phyloP scores from a whole-genome alignment of 2,797 vertebrate genomes.

The Otolemur crassicaudatus region DNA sequence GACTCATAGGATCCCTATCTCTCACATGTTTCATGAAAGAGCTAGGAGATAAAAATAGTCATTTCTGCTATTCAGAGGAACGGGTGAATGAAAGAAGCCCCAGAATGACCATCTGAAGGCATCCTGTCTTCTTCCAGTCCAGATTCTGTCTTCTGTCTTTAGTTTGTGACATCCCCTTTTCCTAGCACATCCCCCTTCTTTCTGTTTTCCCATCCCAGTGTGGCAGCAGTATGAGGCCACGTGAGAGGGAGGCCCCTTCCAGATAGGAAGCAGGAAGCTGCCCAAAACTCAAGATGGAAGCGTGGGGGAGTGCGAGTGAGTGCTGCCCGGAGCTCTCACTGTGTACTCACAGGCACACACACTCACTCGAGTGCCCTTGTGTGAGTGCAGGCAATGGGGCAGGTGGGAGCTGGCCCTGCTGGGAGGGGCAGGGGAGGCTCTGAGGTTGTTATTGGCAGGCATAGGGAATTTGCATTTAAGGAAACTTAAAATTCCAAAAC shows the following conservation, averaged over 20 bases:
- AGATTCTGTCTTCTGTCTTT: background rate
- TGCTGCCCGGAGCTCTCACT: background rate
- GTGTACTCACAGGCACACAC: no score
- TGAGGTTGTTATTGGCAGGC: background rate
- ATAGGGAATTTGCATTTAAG: background rate
- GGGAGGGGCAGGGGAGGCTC: background rate
- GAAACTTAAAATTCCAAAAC: constrained; percentile 35
- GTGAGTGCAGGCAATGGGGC: no score
- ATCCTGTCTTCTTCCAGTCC: background rate
- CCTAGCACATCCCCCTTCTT: background rate
- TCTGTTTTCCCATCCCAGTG: background rate
- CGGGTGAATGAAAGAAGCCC: background rate
- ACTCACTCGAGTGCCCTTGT: background rate
- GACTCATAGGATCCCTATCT: background rate
- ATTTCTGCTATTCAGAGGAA: background rate
- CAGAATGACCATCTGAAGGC: background rate
- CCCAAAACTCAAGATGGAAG: background rate
- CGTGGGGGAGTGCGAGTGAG: background rate
- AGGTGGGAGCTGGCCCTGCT: background rate
- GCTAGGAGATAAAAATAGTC: background rate
- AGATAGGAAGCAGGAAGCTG: background rate
- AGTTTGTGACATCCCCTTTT: background rate
- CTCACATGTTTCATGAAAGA: constrained; percentile 35
- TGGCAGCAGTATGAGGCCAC: background rate
- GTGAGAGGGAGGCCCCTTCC: background rate